Percentiles rank a stretch among this genome's conserved stretches.
These are phyloP conservation scores for Chaenodraco wilsoni DNA, from an alignment of 2,797 vertebrate genomes.

Conservation along the genomic window DNA sequence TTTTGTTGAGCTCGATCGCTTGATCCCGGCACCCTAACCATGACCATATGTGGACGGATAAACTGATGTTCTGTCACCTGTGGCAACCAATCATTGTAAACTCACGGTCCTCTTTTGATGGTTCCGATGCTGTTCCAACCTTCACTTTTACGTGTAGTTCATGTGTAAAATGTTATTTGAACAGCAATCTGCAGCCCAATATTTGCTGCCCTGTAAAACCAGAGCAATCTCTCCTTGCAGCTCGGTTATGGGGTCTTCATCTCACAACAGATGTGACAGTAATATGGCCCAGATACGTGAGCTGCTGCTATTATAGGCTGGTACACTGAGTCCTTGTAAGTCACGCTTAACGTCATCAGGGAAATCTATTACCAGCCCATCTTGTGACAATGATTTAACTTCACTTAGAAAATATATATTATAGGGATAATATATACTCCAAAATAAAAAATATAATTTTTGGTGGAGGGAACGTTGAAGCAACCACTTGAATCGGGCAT, in stretches of 20 bases:
- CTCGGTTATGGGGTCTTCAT: conserved; percentile 66
- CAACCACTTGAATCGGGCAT: background rate
- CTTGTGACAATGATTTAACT: conserved; percentile 27
- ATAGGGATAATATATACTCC: background rate
- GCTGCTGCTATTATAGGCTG: conserved; percentile 48
- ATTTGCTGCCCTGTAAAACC: conserved; percentile 70
- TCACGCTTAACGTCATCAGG: conserved; percentile 66
- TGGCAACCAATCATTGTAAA: conserved; percentile 58
- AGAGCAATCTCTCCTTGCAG: conserved; percentile 60
- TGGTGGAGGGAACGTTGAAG: conserved; percentile 3
- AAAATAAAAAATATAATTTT: background rate
- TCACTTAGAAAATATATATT: background rate
- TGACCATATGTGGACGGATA: conserved; percentile 36
- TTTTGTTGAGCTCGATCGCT: conserved; percentile 28
- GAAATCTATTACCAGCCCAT: conserved; percentile 43
- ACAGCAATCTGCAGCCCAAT: conserved; percentile 64
- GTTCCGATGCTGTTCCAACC: conserved; percentile 54
- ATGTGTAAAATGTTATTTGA: conserved; percentile 70
- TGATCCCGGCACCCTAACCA: conserved; percentile 30
- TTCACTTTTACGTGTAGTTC: conserved; percentile 68
- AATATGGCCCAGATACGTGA: conserved; percentile 59
- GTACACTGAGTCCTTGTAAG: conserved; percentile 53
- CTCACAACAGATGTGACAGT: conserved; percentile 70
- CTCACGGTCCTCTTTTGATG: conserved; percentile 50
- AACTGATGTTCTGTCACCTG: conserved; percentile 48